Evolutionary conservation across 2,888 invertebrate species (phyloP).

Genomic region (Phoenoteleia sp.): DNA sequence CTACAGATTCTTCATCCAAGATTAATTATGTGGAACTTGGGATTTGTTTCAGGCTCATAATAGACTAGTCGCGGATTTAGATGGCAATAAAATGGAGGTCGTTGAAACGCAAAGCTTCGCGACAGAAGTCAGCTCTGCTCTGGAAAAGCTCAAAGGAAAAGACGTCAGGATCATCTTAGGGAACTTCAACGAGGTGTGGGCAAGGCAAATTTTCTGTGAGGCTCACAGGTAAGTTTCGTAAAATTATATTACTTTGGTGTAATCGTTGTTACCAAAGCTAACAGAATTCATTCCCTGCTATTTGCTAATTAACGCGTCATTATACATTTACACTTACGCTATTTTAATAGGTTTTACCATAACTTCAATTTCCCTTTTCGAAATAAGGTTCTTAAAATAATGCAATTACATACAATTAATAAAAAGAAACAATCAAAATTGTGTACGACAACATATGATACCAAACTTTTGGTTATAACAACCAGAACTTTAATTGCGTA

Average conservation of each 20-base stretch:
- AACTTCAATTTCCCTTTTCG: too few species aligned
- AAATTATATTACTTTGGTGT: slow-evolving; percentile 39
- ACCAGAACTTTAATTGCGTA: too few species aligned
- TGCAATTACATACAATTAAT: too few species aligned
- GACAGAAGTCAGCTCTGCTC: slow-evolving; percentile 93
- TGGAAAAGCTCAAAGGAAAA: slow-evolving; percentile 94
- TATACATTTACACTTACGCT: too few species aligned
- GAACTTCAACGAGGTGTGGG: slow-evolving; percentile 98
- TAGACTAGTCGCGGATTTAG: slow-evolving; percentile 95
- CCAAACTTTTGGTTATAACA: too few species aligned
- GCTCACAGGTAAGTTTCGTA: slow-evolving; percentile 90
- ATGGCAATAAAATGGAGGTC: slow-evolving; percentile 93
- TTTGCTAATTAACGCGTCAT: too few species aligned
- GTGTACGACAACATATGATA: too few species aligned
- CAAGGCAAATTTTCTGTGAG: slow-evolving; percentile 95
- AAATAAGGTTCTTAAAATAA: too few species aligned
- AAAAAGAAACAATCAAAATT: too few species aligned
- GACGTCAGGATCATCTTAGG: slow-evolving; percentile 98
- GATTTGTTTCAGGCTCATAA: slow-evolving; percentile 91
- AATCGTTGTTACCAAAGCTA: neutral
- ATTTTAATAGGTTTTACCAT: too few species aligned
- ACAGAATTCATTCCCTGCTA: too few species aligned
- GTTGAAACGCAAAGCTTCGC: slow-evolving; percentile 97
- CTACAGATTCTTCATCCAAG: neutral
- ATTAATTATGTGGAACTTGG: slow-evolving; percentile 52